Base-by-base conservation (phyloP, 2,113 vertebrate species). In the Sylvilagus bachmani region DNA sequence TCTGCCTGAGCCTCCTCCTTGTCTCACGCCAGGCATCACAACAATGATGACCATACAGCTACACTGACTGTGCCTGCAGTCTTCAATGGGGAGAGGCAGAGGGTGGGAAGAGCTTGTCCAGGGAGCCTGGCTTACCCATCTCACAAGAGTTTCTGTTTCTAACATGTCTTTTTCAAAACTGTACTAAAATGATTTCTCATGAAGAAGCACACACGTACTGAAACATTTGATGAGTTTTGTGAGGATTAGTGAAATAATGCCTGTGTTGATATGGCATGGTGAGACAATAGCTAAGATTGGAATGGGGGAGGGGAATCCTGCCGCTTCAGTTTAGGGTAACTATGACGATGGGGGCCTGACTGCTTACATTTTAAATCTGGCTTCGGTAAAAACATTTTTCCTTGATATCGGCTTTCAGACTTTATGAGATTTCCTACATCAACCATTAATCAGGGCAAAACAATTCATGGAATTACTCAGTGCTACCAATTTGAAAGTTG, bases 331-430 rank as follows among this genome's bases (percentile, higher is more conserved):
- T 82, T 94, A 83, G 27, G n/a, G 80, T 33, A 55, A 71, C 78
- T 90, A 93, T 84, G 51, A 90, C 31, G 79, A 93, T 12, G 78
- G 62, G 86, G 67, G 86, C 44, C 29, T 90, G 70, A 89, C 14
- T 95, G 75, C 67, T 71, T 62, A 66, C 1, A 61, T 94, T 93
- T 95, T 77, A 95, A 94, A 67, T 53, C 83, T 69, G 66, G 36
- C 77, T 77, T 69, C 8, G 87, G 27, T 49, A n/a, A 95, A 96
- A 95, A 86, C 27, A 89, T 61, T 71, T 81, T 96, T 70, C 38
- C 86, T 69, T 94, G 38, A 91, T 91, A 93, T 85, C 78, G 82
- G n/a, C 86, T 94, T 91, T 89, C 70, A 83, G 11, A 80, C 86
- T 92, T 83, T 69, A 44, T 79, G 80, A 90, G 53, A 85, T 85